A percentile compares a stretch with the other conserved stretches of the same genome.
Evolutionary conservation across 2,888 invertebrate genomes (phyloP).

Genomic region (Stomorhina lunata): DNA sequence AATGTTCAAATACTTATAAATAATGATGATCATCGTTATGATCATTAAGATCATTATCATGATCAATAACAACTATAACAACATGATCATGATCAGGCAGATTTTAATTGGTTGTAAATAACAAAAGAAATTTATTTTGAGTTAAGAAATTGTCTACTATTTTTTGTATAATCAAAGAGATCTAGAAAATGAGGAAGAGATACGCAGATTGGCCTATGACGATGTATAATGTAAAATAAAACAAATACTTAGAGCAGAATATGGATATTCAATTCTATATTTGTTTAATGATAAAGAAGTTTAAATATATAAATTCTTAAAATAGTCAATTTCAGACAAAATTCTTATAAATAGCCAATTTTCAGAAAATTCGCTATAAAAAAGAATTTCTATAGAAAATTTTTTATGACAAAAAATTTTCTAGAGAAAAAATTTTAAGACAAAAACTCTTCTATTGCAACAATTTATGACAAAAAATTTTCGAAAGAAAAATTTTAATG

Average conservation of each 20-base stretch:
- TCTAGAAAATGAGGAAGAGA: neutral
- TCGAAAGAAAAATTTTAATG: too few species aligned
- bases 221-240: neutral
- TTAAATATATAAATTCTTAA: too few species aligned
- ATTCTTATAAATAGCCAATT: too few species aligned
- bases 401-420: too few species aligned
- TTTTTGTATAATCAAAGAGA: neutral
- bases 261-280: neutral
- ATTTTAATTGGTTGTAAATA: slow-evolving; percentile 48
- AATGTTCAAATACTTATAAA: neutral
- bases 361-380: too few species aligned
- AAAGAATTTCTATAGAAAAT: too few species aligned
- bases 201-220: neutral
- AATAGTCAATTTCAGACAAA: too few species aligned
- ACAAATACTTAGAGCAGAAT: neutral
- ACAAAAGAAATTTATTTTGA: neutral
- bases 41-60: neutral
- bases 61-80: neutral
- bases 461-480: too few species aligned
- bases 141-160: neutral
- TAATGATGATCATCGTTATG: neutral
- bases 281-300: too few species aligned
- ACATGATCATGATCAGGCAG: slow-evolving; percentile 32
- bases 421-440: too few species aligned
- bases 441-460: too few species aligned